phyloP scores from a whole-genome alignment of 2,888 invertebrate species.

The Carabus problematicus region DNA sequence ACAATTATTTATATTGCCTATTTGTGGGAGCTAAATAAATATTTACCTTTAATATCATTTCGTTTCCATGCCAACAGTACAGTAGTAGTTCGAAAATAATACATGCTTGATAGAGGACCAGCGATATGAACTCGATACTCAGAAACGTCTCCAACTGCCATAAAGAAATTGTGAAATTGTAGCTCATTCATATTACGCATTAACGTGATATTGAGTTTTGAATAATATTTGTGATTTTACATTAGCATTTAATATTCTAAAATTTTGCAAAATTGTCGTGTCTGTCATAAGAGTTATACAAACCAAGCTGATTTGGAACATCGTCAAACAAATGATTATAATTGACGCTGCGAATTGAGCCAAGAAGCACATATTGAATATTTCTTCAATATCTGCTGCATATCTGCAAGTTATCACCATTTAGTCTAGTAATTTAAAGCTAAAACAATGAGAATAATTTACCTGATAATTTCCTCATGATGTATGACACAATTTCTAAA shows the following conservation, averaged over 20 bases:
- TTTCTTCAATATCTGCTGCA: slow-evolving; percentile 51
- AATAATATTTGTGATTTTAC: no score
- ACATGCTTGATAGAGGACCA: slow-evolving; percentile 63
- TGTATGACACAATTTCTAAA: slow-evolving; percentile 45
- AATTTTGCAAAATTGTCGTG: no score
- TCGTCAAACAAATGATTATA: slow-evolving; percentile 56
- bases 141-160: slow-evolving; percentile 45
- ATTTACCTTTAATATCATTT: slow-evolving; percentile 63
- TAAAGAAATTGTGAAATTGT: background rate
- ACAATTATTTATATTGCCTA: slow-evolving; percentile 18
- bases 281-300: no score
- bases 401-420: slow-evolving; percentile 47
- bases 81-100: slow-evolving; percentile 65
- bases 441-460: slow-evolving; percentile 13
- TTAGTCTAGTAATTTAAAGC: background rate
- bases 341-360: slow-evolving; percentile 54
- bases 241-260: no score
- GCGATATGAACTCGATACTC: slow-evolving; percentile 62
- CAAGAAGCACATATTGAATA: slow-evolving; percentile 52
- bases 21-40: background rate
- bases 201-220: no score
- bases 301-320: slow-evolving; percentile 56
- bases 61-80: slow-evolving; percentile 67
- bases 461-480: slow-evolving; percentile 46
- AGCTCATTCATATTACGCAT: no score